Percentiles rank a stretch among this genome's conserved stretches.
phyloP scores from a whole-genome alignment of 2,888 invertebrate species.

The Spicauda simplicius region DNA sequence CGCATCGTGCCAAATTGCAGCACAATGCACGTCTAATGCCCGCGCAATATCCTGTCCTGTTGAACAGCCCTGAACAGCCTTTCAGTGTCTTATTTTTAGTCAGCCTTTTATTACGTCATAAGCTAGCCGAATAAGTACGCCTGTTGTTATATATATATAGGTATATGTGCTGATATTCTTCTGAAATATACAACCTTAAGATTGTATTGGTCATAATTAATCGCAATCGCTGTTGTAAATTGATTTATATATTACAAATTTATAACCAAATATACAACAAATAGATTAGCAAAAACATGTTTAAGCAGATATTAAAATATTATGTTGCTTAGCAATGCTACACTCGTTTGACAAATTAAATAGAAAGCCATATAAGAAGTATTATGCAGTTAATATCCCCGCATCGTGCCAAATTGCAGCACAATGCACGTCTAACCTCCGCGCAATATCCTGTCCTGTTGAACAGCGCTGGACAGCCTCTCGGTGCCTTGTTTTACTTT shows the following conservation, averaged over 20 bases:
- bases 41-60: constrained; percentile 40
- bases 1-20: constrained; percentile 12
- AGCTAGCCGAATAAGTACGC: neutral
- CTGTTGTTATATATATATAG: too few relatives aligned
- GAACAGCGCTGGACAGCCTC: neutral
- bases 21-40: constrained; percentile 18
- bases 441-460: constrained; percentile 39
- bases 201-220: too few relatives aligned
- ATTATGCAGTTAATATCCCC: neutral
- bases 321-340: too few relatives aligned
- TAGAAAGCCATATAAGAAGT: constrained; percentile 4
- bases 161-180: neutral
- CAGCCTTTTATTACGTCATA: neutral
- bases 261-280: too few relatives aligned
- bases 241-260: too few relatives aligned
- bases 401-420: constrained; percentile 12
- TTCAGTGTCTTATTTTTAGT: neutral
- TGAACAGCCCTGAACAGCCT: neutral
- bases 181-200: neutral
- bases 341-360: neutral
- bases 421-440: constrained; percentile 19
- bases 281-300: too few relatives aligned
- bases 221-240: too few relatives aligned
- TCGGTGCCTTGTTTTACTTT: constrained; percentile 4
- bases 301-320: too few relatives aligned